Percentiles rank a stretch among this genome's conserved stretches.
These are phyloP conservation scores for Erinaceus europaeus DNA, from an alignment of 2,113 vertebrate species.

Conservation along the genomic window DNA sequence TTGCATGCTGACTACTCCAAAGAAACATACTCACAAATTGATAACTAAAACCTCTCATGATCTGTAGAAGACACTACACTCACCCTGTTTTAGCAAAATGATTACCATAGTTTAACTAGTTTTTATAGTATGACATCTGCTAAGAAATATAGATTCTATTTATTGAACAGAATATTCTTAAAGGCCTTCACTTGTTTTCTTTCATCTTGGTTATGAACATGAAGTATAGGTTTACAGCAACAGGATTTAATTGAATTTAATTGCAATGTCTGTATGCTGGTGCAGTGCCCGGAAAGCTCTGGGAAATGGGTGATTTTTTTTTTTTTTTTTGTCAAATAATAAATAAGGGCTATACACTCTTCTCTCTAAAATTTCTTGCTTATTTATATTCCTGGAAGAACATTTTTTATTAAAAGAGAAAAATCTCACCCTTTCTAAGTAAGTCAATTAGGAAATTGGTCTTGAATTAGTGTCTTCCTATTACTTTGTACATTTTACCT, in stretches of 20 bases:
- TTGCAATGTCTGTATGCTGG: conserved; percentile 14
- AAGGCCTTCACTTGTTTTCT: neutral
- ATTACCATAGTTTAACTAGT: neutral
- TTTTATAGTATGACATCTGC: neutral
- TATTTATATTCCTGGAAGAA: conserved; percentile 1
- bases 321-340: conserved; percentile 18
- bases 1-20: neutral
- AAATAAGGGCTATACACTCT: neutral
- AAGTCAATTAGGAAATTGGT: conserved; percentile 13
- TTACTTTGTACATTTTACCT: conserved; percentile 3
- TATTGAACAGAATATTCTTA: conserved; percentile 19
- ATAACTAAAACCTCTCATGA: conserved; percentile 2
- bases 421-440: neutral
- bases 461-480: neutral
- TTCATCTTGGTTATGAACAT: conserved; percentile 5
- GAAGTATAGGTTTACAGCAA: neutral
- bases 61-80: neutral
- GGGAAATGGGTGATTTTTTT: conserved; percentile 14
- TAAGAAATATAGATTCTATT: neutral
- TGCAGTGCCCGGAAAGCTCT: neutral
- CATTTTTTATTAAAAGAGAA: neutral
- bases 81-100: neutral
- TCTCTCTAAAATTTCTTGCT: conserved; percentile 21
- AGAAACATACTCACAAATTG: conserved; percentile 24
- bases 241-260: conserved; percentile 49